phyloP scores from a whole-genome alignment of 2,113 vertebrate genomes.

The Scomber colias region DNA sequence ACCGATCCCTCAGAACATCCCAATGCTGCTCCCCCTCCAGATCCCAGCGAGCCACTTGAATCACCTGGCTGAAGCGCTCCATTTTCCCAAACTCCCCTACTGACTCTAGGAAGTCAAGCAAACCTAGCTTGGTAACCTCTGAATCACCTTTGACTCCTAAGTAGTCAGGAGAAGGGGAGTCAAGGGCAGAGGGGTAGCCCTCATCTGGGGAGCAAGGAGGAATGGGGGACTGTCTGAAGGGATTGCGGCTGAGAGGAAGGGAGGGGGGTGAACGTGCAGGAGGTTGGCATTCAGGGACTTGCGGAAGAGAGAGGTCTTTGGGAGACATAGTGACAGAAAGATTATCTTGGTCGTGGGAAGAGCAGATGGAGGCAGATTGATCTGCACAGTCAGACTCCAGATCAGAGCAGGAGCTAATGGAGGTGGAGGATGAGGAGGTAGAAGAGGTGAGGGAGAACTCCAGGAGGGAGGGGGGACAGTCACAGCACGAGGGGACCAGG shows the following conservation, averaged over 20 bases:
- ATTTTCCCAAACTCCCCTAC: conserved; percentile 86
- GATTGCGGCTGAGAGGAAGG: conserved; percentile 62
- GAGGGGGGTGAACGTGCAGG: conserved; percentile 74
- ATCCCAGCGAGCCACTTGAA: conserved; percentile 84
- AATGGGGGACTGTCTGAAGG: conserved; percentile 59
- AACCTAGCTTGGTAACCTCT: conserved; percentile 76
- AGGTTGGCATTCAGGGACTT: conserved; percentile 62
- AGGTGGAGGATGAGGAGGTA: conserved; percentile 91
- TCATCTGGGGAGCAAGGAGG: conserved; percentile 84
- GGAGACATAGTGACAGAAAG: conserved; percentile 78
- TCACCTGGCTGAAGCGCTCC: conserved; percentile 85
- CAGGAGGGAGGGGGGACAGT: conserved; percentile 84
- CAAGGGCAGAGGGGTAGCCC: conserved; percentile 84
- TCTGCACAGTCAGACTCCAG: conserved; percentile 92
- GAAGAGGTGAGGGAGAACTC: conserved; percentile 85
- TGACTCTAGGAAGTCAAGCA: conserved; percentile 86
- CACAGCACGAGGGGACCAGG: conserved; percentile 88
- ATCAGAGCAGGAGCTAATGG: conserved; percentile 95
- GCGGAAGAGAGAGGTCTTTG: conserved; percentile 53
- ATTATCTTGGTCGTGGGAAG: conserved; percentile 78
- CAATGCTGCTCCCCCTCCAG: conserved; percentile 81
- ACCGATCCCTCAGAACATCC: conserved; percentile 80
- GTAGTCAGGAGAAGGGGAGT: conserved; percentile 82
- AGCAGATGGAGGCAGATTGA: conserved; percentile 83
- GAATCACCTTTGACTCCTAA: conserved; percentile 76